Evolutionary conservation across 2,888 invertebrate genomes (phyloP), one percentile per base, ranked within the genome.

Genomic region (Ypsolopha sequella): DNA sequence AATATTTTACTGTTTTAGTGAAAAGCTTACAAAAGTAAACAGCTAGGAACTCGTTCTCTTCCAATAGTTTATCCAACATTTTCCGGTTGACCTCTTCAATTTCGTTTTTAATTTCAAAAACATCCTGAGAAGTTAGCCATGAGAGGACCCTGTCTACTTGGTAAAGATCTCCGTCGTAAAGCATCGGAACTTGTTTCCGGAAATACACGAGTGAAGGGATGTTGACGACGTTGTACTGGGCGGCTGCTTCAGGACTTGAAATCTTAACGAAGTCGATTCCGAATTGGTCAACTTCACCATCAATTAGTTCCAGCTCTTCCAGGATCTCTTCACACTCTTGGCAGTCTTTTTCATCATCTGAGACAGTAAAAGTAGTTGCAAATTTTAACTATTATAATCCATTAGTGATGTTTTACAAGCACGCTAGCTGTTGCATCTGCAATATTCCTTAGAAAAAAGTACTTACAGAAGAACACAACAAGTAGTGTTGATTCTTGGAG

Each of bases 21-120:
- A 45, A 38, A 24, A 56, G 90, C 94, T 91, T 88, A 98, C 97
- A 98, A 77, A 98, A 98, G 75, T 95, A 97, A 51, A 98, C 97
- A 6, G 97, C 94, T 49, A 98, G 88, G 70, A 96, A 98, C 82
- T 97, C 97, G 65, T 97, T 97, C 73, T 98, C 98, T 60, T 97
- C 95, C 51, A 98, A 80, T 14, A 98, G 85, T 80, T 98, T 98
- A 68, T 98, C 97, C 65, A 98, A 87, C 96, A 97, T 97, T 82
- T 97, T 97, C 56, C 95, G 92, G 77, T 98, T 97, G 7, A 98
- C 98, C 74, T 98, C 97, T 75, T 97, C 97, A 67, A 98, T 98
- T 89, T 97, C 97, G 70, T 96, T 97, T 87, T 96, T 96, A 51
- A 97, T 93, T 80, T 97, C 96, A 80, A 97, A 96, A 51, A 96